phyloP scores from a whole-genome alignment of 2,888 invertebrate genomes.

The Ferdinandea cuprea region DNA sequence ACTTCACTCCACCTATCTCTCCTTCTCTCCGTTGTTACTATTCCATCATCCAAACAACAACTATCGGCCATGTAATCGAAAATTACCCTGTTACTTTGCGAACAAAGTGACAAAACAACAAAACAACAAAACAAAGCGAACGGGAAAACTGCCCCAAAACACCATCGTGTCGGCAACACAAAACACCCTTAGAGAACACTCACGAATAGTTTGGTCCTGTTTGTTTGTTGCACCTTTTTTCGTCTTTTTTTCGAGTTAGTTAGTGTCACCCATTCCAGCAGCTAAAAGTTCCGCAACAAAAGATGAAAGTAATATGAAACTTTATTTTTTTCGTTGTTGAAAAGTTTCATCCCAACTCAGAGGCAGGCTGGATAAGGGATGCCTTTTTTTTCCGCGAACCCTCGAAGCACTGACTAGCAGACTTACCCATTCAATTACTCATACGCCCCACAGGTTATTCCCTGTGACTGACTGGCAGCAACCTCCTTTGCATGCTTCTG shows the following conservation, averaged over 20 bases:
- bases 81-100: constrained; percentile 64
- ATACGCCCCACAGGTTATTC: constrained; percentile 52
- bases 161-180: constrained; percentile 17
- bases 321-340: constrained; percentile 41
- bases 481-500: constrained; percentile 34
- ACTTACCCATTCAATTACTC: constrained; percentile 59
- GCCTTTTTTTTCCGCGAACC: background rate
- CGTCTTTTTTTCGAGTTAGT: background rate
- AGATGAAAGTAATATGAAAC: constrained; percentile 64
- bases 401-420: constrained; percentile 7
- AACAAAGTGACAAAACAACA: constrained; percentile 44
- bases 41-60: background rate
- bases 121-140: constrained; percentile 6
- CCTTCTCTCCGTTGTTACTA: no score
- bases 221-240: constrained; percentile 18
- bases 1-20: background rate
- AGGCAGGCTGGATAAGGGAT: background rate
- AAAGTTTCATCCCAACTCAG: constrained; percentile 29
- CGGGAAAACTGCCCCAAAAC: constrained; percentile 6
- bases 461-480: constrained; percentile 37
- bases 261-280: constrained; percentile 9
- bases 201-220: constrained; percentile 28
- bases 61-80: constrained; percentile 56
- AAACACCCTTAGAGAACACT: constrained; percentile 10
- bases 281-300: constrained; percentile 54